A percentile compares a stretch with the other conserved stretches of the same genome.
Conservation (phyloP, 2,797 vertebrate genomes). For the Tarsius wallacei region DNA sequence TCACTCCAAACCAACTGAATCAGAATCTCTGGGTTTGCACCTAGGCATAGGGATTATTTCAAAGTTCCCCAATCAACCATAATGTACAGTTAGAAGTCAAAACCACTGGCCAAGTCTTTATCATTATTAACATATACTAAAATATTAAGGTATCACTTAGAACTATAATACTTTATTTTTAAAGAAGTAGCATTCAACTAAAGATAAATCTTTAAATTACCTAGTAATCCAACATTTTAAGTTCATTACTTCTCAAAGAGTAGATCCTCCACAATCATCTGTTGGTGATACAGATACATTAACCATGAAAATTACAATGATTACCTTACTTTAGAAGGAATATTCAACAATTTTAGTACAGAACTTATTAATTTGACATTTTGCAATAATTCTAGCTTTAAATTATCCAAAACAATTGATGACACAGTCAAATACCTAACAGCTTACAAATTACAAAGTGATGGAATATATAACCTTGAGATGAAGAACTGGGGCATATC, state of each 20-base stretch:
- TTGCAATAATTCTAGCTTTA: background rate
- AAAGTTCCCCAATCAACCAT: background rate
- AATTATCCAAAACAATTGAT: background rate
- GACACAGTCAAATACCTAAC: background rate
- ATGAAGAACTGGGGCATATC: background rate
- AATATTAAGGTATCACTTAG: background rate
- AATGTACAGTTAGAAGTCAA: background rate
- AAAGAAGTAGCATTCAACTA: constrained; percentile 7
- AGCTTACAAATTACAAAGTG: background rate
- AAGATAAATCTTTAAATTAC: constrained; percentile 35
- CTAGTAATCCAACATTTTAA: background rate
- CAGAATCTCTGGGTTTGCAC: background rate
- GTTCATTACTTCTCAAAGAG: background rate
- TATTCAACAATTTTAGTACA: background rate
- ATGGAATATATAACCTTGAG: background rate
- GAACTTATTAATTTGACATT: background rate
- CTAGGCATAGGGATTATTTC: background rate
- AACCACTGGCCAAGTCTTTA: background rate
- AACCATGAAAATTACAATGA: constrained; percentile 18
- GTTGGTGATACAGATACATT: background rate
- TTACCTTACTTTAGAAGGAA: background rate
- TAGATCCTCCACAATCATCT: background rate
- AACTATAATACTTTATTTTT: background rate
- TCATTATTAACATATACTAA: constrained; percentile 29
- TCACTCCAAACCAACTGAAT: background rate